phyloP scores from a whole-genome alignment of 2,113 vertebrate species.

The Furnarius figulus region DNA sequence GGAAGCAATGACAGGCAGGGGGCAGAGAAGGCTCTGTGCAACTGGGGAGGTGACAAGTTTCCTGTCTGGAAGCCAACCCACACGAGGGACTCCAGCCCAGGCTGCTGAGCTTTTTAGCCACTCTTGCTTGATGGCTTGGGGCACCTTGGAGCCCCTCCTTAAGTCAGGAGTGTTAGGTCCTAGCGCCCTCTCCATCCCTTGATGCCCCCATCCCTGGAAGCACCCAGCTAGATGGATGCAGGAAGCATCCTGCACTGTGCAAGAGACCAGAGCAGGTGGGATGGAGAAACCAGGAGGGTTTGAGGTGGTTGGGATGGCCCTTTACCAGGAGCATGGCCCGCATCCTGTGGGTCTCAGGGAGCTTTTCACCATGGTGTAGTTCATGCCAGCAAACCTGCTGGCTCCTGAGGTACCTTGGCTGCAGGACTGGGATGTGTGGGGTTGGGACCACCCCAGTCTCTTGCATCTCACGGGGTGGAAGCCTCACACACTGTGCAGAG shows the following conservation, averaged over 20 bases:
- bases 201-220: neutral
- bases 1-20: neutral
- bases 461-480: neutral
- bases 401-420: neutral
- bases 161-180: neutral
- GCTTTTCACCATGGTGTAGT: neutral
- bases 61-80: neutral
- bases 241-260: neutral
- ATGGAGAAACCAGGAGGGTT: neutral
- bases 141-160: neutral
- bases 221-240: neutral
- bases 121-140: neutral
- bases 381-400: neutral
- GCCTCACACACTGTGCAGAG: neutral
- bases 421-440: neutral
- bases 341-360: neutral
- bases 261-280: neutral
- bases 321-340: neutral
- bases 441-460: neutral
- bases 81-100: accelerated
- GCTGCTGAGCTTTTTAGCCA: neutral
- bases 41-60: neutral
- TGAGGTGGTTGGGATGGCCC: neutral
- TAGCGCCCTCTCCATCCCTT: neutral
- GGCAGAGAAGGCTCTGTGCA: neutral